Conservation (phyloP, 2,113 vertebrate species). For the Rhynchomys soricoides region DNA sequence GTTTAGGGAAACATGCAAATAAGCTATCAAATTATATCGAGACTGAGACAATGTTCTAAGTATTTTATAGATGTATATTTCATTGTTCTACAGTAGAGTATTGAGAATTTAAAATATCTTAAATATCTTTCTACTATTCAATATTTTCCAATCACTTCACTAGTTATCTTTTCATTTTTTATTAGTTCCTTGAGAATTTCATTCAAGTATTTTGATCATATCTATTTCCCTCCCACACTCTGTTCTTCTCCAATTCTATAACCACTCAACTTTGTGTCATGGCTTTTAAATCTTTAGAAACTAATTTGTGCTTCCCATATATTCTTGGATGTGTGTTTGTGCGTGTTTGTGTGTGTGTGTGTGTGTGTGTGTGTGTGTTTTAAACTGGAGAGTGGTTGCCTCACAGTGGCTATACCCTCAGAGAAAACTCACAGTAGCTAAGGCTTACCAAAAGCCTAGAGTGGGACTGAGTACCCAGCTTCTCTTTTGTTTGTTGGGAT, state of each 20-base stretch:
- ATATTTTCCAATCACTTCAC: background rate
- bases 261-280: background rate
- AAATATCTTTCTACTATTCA: background rate
- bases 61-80: background rate
- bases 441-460: background rate
- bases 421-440: background rate
- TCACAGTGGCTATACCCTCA: background rate
- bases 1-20: background rate
- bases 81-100: background rate
- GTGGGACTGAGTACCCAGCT: background rate
- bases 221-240: background rate
- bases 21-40: background rate
- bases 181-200: background rate
- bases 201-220: background rate
- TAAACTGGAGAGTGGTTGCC: background rate
- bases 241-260: background rate
- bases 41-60: background rate
- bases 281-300: background rate
- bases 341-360: no score
- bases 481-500: background rate
- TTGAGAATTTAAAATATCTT: background rate
- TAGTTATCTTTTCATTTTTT: background rate
- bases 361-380: no score
- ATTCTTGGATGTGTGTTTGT: background rate
- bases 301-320: background rate